Conservation (phyloP, 1,140 invertebrate genomes). For the Geopemphigus sp. region DNA sequence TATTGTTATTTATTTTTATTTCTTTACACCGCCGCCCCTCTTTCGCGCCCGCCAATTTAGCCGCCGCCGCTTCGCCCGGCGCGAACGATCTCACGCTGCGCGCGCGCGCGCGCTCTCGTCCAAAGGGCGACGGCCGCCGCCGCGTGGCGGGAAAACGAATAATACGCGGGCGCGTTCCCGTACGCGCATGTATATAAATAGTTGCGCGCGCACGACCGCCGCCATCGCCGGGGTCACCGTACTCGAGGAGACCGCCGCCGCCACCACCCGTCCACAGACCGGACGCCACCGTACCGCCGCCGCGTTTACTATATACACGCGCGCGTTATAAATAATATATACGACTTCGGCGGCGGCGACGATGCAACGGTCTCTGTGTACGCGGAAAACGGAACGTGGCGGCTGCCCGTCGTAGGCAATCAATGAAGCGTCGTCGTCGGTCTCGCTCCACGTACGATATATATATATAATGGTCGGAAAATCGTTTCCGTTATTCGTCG, state of each 20-base stretch:
- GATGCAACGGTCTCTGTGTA: slow-evolving; percentile 2
- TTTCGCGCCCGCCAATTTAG: no score
- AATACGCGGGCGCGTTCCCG: no score
- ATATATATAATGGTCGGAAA: no score
- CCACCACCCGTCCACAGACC: no score
- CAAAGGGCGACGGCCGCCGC: slow-evolving; percentile 12
- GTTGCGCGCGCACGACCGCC: slow-evolving; percentile 8
- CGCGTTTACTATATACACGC: no score
- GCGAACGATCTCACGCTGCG: no score
- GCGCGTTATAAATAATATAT: not conserved
- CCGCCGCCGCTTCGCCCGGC: no score
- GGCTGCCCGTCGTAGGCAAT: not conserved
- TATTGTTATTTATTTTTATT: not conserved
- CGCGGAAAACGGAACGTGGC: not conserved
- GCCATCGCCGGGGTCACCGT: slow-evolving; percentile 2
- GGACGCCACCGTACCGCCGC: no score
- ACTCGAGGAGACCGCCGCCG: slow-evolving; percentile 1
- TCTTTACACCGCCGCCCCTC: no score
- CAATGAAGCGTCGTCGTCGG: slow-evolving; percentile 7
- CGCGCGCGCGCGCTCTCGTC: no score
- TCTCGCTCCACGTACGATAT: not conserved
- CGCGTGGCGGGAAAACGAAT: slow-evolving; percentile 23
- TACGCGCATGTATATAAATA: not conserved
- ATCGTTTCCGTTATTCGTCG: no score
- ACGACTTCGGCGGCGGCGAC: not conserved